Conservation (phyloP, 2,888 invertebrate species). For the Andrena haemorrhoa region DNA sequence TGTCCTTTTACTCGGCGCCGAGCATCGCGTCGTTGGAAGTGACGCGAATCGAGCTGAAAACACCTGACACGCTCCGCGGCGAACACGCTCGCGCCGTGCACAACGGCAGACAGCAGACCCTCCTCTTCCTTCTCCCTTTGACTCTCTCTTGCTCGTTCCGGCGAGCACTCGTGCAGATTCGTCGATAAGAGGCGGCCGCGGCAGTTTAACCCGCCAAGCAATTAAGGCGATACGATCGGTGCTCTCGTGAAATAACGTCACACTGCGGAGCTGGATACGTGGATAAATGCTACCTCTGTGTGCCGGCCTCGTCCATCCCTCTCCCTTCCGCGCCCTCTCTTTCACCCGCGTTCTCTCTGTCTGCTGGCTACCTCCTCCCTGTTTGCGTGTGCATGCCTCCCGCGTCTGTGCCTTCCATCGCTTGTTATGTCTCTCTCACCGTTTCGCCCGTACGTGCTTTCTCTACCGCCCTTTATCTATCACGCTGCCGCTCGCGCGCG, state of each 20-base stretch:
- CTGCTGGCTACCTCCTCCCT: slow-evolving; percentile 5
- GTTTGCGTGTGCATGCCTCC: slow-evolving; percentile 2
- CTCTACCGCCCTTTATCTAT: slow-evolving; percentile 52
- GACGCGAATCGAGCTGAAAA: slow-evolving; percentile 66
- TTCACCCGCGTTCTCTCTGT: not conserved
- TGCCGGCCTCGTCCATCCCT: slow-evolving; percentile 27
- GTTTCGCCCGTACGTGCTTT: slow-evolving; percentile 24
- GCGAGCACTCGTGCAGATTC: slow-evolving; percentile 77
- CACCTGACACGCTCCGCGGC: slow-evolving; percentile 65
- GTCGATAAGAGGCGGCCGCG: slow-evolving; percentile 79
- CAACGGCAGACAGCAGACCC: slow-evolving; percentile 35
- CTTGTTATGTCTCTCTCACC: slow-evolving; percentile 22
- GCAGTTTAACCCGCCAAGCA: slow-evolving; percentile 83
- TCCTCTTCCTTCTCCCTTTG: slow-evolving; percentile 15
- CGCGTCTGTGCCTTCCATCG: slow-evolving; percentile 30
- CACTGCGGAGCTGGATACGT: slow-evolving; percentile 71
- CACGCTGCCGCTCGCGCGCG: slow-evolving; percentile 20
- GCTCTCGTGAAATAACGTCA: slow-evolving; percentile 80
- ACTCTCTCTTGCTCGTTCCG: slow-evolving; percentile 56
- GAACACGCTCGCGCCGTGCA: not conserved
- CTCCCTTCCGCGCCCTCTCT: slow-evolving; percentile 29
- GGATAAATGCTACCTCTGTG: slow-evolving; percentile 66
- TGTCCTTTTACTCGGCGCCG: slow-evolving; percentile 30
- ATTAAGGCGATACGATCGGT: slow-evolving; percentile 82
- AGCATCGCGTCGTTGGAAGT: slow-evolving; percentile 41